Conservation (phyloP, 2,113 vertebrate species). For the Oenanthe melanoleuca region DNA sequence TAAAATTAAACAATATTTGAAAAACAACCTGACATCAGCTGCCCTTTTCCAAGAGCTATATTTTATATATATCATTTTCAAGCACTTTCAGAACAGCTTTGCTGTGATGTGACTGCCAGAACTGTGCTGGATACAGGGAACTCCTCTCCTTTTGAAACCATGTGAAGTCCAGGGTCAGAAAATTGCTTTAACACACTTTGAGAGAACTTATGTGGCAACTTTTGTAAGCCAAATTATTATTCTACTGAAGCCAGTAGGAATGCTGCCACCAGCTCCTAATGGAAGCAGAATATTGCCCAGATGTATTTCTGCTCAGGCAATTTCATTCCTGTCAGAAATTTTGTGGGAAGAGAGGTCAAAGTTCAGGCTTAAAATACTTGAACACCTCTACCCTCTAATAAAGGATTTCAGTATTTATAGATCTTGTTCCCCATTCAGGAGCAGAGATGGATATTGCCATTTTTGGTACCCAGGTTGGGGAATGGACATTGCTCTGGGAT, state of each 20-base stretch:
- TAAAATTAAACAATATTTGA: not conserved
- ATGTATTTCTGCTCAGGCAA: not conserved
- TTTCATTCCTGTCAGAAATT: not conserved
- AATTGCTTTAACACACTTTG: not conserved
- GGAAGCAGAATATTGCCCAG: not conserved
- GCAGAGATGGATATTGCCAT: not conserved
- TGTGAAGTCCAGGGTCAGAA: not conserved
- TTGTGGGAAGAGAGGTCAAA: not conserved
- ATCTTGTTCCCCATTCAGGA: not conserved
- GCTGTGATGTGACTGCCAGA: not conserved
- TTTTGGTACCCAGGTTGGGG: not conserved
- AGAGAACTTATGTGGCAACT: not conserved
- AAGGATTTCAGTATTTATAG: not conserved
- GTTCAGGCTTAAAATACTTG: not conserved
- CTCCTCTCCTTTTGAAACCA: not conserved
- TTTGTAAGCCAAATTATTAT: not conserved
- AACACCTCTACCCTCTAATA: not conserved
- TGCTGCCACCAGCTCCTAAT: not conserved
- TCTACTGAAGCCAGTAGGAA: not conserved
- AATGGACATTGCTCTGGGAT: not conserved
- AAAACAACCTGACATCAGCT: not conserved
- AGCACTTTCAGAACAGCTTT: not conserved
- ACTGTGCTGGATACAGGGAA: not conserved
- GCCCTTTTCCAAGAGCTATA: not conserved
- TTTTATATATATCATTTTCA: not conserved